Evolutionary conservation across 2,888 invertebrate genomes (phyloP).

Genomic region (Drosophila peninsularis): DNA sequence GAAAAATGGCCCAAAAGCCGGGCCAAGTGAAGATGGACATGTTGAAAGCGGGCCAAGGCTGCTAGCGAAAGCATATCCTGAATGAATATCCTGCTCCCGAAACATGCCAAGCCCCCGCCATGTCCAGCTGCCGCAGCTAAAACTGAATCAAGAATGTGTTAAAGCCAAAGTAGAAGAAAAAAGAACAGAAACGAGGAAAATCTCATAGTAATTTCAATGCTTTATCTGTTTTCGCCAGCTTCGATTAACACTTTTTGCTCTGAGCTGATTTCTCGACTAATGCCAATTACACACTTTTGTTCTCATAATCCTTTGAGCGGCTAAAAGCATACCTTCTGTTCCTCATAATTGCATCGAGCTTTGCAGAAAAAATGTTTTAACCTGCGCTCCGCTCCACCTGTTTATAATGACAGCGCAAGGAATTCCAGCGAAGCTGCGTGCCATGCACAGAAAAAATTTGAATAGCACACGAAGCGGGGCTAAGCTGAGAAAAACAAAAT

Average conservation of each 20-base stretch:
- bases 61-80: conserved; percentile 14
- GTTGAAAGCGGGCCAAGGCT: conserved; percentile 52
- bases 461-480: not conserved
- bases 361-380: not conserved
- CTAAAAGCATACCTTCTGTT: not conserved
- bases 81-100: conserved; percentile 21
- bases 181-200: too few relatives aligned
- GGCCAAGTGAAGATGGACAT: conserved; percentile 52
- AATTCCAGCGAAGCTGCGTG: not conserved
- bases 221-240: not conserved
- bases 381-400: not conserved
- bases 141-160: not conserved
- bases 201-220: too few relatives aligned
- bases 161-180: not conserved
- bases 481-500: not conserved
- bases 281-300: conserved; percentile 5
- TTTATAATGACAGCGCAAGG: not conserved
- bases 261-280: not conserved
- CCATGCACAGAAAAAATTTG: not conserved
- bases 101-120: conserved; percentile 3
- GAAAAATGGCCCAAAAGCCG: too few relatives aligned
- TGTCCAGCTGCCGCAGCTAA: too few relatives aligned
- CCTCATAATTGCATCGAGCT: conserved; percentile 1
- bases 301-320: not conserved
- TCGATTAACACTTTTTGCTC: conserved; percentile 3